phyloP scores from a whole-genome alignment of 2,113 vertebrate genomes.

The Solea solea region DNA sequence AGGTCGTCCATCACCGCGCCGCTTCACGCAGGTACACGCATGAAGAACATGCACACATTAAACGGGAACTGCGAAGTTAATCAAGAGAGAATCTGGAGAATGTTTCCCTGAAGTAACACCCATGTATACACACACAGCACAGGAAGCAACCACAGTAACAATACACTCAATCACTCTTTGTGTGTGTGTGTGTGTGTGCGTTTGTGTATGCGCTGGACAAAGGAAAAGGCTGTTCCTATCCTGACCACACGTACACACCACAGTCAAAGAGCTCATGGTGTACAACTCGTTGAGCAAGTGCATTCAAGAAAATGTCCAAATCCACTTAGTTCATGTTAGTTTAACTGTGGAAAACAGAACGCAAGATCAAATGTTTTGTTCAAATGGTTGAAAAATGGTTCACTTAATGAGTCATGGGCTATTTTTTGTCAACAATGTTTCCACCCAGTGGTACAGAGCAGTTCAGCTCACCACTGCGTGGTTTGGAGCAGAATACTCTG shows the following conservation, averaged over 20 bases:
- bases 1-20: slow-evolving; percentile 21
- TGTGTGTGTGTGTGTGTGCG: slow-evolving; percentile 12
- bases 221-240: slow-evolving; percentile 1
- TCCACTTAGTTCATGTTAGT: too few species aligned
- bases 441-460: too few species aligned
- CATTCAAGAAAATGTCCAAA: too few species aligned
- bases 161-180: neutral
- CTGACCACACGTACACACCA: neutral
- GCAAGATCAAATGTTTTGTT: too few species aligned
- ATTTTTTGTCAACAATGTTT: too few species aligned
- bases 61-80: slow-evolving; percentile 17
- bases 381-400: too few species aligned
- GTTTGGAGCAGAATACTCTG: too few species aligned
- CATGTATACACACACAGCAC: slow-evolving; percentile 13
- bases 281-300: too few species aligned
- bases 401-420: too few species aligned
- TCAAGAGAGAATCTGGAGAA: slow-evolving; percentile 17
- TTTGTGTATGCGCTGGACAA: neutral
- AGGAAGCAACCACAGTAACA: slow-evolving; percentile 29
- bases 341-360: too few species aligned
- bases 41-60: slow-evolving; percentile 5
- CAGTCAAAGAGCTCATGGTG: too few species aligned
- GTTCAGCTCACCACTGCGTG: too few species aligned
- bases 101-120: slow-evolving; percentile 38
- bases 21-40: neutral